These are phyloP conservation scores for Salvelinus fontinalis DNA, from an alignment of 2,113 vertebrate genomes.

Conservation along the genomic window DNA sequence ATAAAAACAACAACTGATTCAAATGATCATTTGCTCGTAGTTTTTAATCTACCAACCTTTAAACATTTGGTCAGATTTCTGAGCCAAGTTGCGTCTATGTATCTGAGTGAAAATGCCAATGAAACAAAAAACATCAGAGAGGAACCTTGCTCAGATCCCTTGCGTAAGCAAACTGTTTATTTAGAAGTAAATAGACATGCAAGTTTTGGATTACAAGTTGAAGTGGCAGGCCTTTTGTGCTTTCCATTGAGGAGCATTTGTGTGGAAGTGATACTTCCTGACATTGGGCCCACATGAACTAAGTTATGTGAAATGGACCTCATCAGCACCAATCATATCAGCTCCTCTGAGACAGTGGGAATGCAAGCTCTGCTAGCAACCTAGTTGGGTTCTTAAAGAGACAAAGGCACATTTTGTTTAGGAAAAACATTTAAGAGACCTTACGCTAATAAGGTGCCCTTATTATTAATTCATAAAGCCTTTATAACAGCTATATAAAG, in stretches of 20 bases:
- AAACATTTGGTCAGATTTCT: no score
- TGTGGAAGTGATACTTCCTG: conserved; percentile 63
- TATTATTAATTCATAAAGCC: no score
- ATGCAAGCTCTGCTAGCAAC: conserved; percentile 41
- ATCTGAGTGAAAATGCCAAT: neutral
- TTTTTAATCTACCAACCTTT: no score
- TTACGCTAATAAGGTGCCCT: no score
- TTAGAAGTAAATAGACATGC: conserved; percentile 36
- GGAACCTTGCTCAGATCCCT: neutral
- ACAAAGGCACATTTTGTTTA: conserved; percentile 28
- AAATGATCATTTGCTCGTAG: no score
- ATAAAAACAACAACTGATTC: neutral
- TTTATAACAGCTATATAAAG: no score
- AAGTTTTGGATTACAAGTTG: conserved; percentile 21
- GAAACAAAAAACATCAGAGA: neutral
- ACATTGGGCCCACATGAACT: conserved; percentile 53
- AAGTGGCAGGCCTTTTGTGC: conserved; percentile 18
- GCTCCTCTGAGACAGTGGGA: conserved; percentile 27
- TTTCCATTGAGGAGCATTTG: conserved; percentile 37
- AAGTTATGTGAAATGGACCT: conserved; percentile 63
- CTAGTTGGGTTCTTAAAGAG: conserved; percentile 65
- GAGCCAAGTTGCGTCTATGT: neutral
- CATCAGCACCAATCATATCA: conserved; percentile 64
- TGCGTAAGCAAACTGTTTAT: conserved; percentile 7
- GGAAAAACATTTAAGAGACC: neutral